Evolutionary conservation across 1,140 invertebrate species (phyloP), one percentile per base, ranked within the genome.

Genomic region (Mercenaria mercenaria): DNA sequence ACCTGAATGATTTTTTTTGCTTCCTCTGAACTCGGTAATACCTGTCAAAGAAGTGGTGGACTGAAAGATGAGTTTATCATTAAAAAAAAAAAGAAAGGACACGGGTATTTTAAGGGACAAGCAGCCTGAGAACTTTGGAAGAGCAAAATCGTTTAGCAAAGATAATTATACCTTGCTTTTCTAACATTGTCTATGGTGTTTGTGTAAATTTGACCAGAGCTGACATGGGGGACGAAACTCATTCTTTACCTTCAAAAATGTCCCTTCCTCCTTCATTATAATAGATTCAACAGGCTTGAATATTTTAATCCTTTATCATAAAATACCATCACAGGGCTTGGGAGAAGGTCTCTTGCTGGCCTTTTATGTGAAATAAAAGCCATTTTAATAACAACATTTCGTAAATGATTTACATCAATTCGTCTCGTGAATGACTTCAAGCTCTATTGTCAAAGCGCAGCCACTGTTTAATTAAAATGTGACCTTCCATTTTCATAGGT

Each of bases 401-500:
- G 86, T 56, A 79, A 88, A 81, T 88, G 86, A 88, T 88, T 88
- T 88, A 88, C 86, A 88, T 88, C 61, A 52, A n/a, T 43, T 79
- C 56, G 37, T 61, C 50, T 80, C 76, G 61, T 81, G 86, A 88
- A 88, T 79, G 76, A 88, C 76, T 77, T 67, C 50, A 10, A 56
- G 39, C 79, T 39, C 56, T 43, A 80, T 88, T 88, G 86, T 88
- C 26, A 34, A 81, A 64, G 76, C 52, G 4, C 64, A 81, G 77
- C 86, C 52, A 81, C 50, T 88, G 77, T 88, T 88, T 88, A 88
- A 88, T 88, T 88, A 88, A 88, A 88, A 88, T 88, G 86, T 88
- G 86, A 88, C 86, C 86, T 64, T 88, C 86, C 86, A 88, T 88
- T 88, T 88, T 67, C 37, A 81, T 41, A 67, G 61, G 86, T 47